Evolutionary conservation across 2,888 invertebrate genomes (phyloP).

Genomic region (Campoplex nolae): DNA sequence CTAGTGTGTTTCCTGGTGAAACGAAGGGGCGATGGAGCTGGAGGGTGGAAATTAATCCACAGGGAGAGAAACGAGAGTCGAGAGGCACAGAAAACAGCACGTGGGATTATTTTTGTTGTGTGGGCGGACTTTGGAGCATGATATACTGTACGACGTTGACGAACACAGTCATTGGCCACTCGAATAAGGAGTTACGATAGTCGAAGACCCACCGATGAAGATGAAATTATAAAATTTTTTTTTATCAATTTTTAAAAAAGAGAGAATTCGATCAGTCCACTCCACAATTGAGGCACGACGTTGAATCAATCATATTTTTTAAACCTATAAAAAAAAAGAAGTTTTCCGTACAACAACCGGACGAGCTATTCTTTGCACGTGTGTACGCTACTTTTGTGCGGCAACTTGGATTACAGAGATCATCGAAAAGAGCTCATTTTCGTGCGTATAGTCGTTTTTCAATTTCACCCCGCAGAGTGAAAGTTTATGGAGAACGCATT

Average conservation of each 20-base stretch:
- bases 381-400: slow-evolving; percentile 72
- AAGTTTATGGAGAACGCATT: slow-evolving; percentile 15
- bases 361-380: slow-evolving; percentile 6
- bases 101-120: slow-evolving; percentile 43
- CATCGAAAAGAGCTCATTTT: slow-evolving; percentile 64
- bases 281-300: no score
- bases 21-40: slow-evolving; percentile 29
- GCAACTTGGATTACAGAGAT: slow-evolving; percentile 76
- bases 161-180: slow-evolving; percentile 24
- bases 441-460: slow-evolving; percentile 2
- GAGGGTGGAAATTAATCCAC: slow-evolving; percentile 62
- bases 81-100: slow-evolving; percentile 21
- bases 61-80: slow-evolving; percentile 40
- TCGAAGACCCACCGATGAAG: not conserved
- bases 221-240: not conserved
- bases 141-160: not conserved
- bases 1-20: slow-evolving; percentile 32
- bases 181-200: not conserved
- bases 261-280: not conserved
- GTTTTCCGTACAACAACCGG: not conserved
- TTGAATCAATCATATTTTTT: no score
- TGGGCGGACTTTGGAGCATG: slow-evolving; percentile 45
- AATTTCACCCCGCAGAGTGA: not conserved
- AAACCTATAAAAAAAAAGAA: not conserved
- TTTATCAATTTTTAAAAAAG: not conserved